Evolutionary conservation across 2,113 vertebrate species (phyloP), one percentile per base, ranked within the genome.

Genomic region (Nicator chloris): DNA sequence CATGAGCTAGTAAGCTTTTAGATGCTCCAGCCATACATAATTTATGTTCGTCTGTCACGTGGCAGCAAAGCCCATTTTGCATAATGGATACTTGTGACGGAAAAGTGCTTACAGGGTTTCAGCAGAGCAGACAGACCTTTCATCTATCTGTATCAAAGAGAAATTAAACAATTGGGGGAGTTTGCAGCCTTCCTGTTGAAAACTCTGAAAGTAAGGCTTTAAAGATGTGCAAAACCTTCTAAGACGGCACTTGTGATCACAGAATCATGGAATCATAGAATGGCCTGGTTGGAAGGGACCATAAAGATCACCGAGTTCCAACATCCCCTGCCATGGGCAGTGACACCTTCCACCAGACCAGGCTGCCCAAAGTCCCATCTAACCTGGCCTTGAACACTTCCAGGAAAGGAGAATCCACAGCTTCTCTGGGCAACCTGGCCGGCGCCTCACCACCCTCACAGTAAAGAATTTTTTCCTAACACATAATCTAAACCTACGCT

Each of bases 1-100:
- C 92, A 91, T 54, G 83, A 91, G 90, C 87, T 69, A 35, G 76
- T 82, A 85, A 93, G 95, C 91, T 97, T 95, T 93, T 53, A 95
- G 93, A 53, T 4, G 35, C 93, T 82, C 66, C 50, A 56, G 66
- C 75, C 77, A 94, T 95, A 15, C 85, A 96, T 96, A 91, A 97
- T 97, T 97, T 93, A 96, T 95, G 57, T 66, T 66, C n/a, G 15
- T 49, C 78, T 42, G 82, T 92, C 96, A 91, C 86, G 64, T 42
- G 94, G 68, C 91, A 53, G 42, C 15, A 56, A 91, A 86, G 88
- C 92, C 90, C 68, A 19, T 86, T 94, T 56, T 59, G 92, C 86
- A 91, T 93, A 95, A 95, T 93, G 95, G 82, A 20, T 49, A 21
- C 82, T 79, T 44, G 80, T 72, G 44, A 33, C 64, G 86, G 93